Evolutionary conservation across 2,113 vertebrate genomes (phyloP), one percentile per base, ranked within the genome.

Genomic region (Piaya cayana): DNA sequence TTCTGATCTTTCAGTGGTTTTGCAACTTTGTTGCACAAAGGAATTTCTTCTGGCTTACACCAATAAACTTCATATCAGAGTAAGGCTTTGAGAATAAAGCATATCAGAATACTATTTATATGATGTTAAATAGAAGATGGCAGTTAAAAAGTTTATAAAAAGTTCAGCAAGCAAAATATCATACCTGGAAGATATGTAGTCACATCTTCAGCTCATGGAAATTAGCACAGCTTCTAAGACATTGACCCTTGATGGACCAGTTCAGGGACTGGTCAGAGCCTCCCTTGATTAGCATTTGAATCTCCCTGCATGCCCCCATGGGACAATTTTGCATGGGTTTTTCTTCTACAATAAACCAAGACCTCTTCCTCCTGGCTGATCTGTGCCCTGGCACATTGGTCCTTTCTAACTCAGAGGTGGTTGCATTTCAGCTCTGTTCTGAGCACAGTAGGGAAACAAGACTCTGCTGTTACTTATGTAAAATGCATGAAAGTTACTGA

Each of bases 401-500:
- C 56, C 34, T 74, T 20, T 77, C 55, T 0, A 1, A 29, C 59
- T 59, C 4, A 2, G 74, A 77, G 22, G 11, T 77, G 70, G 30
- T 32, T 82, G 45, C 58, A 6, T 89, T 91, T 84, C 81, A 77
- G 30, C 50, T 71, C 30, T 53, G 19, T 23, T 86, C 23, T 63
- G 52, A 90, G 87, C 50, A 14, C 0, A 1, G 36, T 22, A n/a
- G 20, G 56, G 68, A 81, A 94, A 74, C 13, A 76, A 63, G 77
- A 47, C 59, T 50, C 72, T 47, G 15, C 37, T 79, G 43, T 56
- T 68, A n/a, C 30, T 53, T 8, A 59, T 67, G 81, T 59, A 92
- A 93, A 95, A 92, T 94, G 43, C 60, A 75, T 90, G 86, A 88
- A 50, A 1, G 5, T 81, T 80, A 49, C 64, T 42, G 69, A 86